Evolutionary conservation across 92 coral and sea anemone genomes (phyloP).

Genomic region (Zoanthus gigantus): DNA sequence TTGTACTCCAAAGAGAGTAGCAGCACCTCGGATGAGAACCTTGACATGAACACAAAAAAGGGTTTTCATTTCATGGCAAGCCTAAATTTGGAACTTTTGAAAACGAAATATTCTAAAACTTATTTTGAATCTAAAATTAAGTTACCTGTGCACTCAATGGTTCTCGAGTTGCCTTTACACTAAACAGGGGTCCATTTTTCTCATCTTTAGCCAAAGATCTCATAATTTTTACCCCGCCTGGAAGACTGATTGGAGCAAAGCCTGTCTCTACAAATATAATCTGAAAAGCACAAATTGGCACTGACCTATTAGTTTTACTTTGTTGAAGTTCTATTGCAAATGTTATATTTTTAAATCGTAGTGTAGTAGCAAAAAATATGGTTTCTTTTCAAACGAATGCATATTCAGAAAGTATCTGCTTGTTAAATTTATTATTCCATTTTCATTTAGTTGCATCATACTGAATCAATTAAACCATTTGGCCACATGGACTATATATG

Average conservation of each 20-base stretch:
- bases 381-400: too few species aligned
- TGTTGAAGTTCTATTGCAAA: too few species aligned
- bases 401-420: too few species aligned
- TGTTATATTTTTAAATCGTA: too few species aligned
- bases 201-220: constrained; percentile 34
- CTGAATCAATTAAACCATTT: too few species aligned
- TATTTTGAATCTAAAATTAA: neutral
- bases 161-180: constrained; percentile 40
- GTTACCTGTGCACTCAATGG: constrained; percentile 25
- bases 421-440: too few species aligned
- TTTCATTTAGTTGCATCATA: too few species aligned
- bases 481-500: too few species aligned
- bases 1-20: constrained; percentile 29
- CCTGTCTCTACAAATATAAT: constrained; percentile 38
- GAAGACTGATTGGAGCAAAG: constrained; percentile 25
- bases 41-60: neutral
- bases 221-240: constrained; percentile 36
- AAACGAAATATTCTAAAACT: neutral
- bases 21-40: constrained; percentile 17
- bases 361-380: too few species aligned
- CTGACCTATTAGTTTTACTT: too few species aligned
- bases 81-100: neutral
- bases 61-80: neutral
- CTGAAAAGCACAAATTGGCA: neutral
- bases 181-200: constrained; percentile 35